Percentiles rank a stretch among this genome's conserved stretches.
Evolutionary conservation across 2,888 invertebrate genomes (phyloP).

Genomic region (Trichacis sp.): DNA sequence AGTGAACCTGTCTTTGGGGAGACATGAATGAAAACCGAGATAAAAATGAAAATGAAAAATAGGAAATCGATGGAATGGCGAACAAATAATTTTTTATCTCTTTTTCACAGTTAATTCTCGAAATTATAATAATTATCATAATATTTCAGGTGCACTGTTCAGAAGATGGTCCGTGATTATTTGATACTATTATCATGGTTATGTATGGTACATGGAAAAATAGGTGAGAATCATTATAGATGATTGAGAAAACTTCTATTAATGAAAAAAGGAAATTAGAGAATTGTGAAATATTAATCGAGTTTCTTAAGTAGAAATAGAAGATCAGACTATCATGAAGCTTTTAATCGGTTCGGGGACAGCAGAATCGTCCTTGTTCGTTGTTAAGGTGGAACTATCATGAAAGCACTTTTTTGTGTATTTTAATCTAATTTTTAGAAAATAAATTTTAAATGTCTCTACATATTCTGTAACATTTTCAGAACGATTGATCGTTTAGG

Average conservation of each 20-base stretch:
- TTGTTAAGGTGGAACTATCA: too few species aligned
- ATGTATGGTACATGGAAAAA: slow-evolving; percentile 62
- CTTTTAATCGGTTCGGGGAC: too few species aligned
- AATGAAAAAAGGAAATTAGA: neutral
- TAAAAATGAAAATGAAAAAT: slow-evolving; percentile 5
- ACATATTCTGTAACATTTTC: too few species aligned
- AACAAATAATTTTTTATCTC: neutral
- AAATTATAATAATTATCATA: too few species aligned
- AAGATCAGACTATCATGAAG: too few species aligned
- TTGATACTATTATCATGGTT: slow-evolving; percentile 62
- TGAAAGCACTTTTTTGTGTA: too few species aligned
- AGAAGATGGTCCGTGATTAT: slow-evolving; percentile 65
- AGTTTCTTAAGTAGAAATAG: neutral
- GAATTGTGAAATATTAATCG: neutral
- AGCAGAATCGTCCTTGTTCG: too few species aligned
- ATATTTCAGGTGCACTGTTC: slow-evolving; percentile 52
- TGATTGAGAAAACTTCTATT: neutral
- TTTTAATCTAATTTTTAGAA: too few species aligned
- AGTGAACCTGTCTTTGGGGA: neutral
- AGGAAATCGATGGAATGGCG: neutral
- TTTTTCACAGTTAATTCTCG: too few species aligned
- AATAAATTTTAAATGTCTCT: too few species aligned
- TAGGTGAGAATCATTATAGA: slow-evolving; percentile 52
- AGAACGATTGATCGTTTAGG: too few species aligned
- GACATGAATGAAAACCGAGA: neutral